Percentiles rank a stretch among this genome's conserved stretches.
phyloP scores from a whole-genome alignment of 2,797 vertebrate species.

The Uromys caudimaculatus region DNA sequence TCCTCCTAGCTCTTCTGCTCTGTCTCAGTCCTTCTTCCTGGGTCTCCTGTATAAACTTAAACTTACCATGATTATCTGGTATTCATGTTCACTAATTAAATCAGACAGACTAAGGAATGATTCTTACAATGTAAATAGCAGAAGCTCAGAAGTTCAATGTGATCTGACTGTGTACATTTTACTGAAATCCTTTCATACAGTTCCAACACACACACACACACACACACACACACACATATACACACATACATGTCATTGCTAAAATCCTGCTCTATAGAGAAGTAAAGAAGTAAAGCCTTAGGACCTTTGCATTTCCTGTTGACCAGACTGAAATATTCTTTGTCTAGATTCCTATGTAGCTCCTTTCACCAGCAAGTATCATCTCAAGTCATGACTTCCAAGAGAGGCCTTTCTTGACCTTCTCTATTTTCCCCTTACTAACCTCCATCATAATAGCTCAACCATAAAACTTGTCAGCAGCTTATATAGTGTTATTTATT shows the following conservation, averaged over 20 bases:
- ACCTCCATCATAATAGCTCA: background rate
- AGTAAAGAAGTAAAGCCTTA: constrained; percentile 36
- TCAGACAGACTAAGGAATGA: constrained; percentile 56
- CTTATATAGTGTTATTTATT: constrained; percentile 18
- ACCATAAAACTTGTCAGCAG: constrained; percentile 36
- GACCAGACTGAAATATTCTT: constrained; percentile 12
- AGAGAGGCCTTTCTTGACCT: constrained; percentile 4
- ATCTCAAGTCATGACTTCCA: constrained; percentile 12
- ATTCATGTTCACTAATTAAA: constrained; percentile 57
- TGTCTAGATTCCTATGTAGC: background rate
- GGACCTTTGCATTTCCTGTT: constrained; percentile 16
- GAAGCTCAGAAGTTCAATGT: constrained; percentile 41
- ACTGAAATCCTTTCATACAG: constrained; percentile 37
- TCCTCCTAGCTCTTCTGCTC: background rate
- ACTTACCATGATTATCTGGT: constrained; percentile 42
- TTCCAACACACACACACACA: background rate
- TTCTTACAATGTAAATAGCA: constrained; percentile 46
- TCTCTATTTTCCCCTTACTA: background rate
- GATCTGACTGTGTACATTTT: background rate
- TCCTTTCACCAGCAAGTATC: constrained; percentile 38
- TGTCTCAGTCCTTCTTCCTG: background rate
- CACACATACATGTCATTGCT: background rate
- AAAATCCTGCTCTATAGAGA: constrained; percentile 47
- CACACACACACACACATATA: background rate
- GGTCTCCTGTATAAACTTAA: constrained; percentile 57